A percentile compares a stretch with the other conserved stretches of the same genome.
phyloP scores from a whole-genome alignment of 2,888 invertebrate species.

The Erannis defoliaria region DNA sequence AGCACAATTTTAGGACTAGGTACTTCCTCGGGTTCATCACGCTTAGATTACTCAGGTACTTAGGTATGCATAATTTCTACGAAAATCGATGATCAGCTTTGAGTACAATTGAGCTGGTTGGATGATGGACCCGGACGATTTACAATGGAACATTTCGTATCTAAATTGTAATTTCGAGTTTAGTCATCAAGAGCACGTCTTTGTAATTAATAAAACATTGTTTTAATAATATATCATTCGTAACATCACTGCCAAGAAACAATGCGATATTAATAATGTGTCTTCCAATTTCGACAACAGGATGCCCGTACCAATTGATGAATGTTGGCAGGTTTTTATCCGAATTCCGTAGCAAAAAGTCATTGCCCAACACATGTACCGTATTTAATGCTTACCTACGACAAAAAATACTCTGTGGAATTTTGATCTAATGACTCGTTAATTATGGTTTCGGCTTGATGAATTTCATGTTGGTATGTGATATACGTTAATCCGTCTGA shows the following conservation, averaged over 20 bases:
- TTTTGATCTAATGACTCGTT: constrained; percentile 80
- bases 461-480: constrained; percentile 70
- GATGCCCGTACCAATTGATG: constrained; percentile 65
- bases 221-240: no score
- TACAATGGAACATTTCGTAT: no score
- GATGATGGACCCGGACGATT: no score
- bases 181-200: no score
- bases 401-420: constrained; percentile 77
- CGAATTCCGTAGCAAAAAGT: constrained; percentile 81
- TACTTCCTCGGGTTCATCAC: no score
- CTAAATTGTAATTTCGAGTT: no score
- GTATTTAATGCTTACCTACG: constrained; percentile 66
- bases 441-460: constrained; percentile 73
- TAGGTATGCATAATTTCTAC: no score
- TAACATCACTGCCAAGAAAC: constrained; percentile 38
- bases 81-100: no score
- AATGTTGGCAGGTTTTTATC: constrained; percentile 72
- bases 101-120: no score
- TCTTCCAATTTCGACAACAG: constrained; percentile 67
- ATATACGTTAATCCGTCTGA: constrained; percentile 56
- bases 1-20: no score
- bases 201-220: no score
- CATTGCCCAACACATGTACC: constrained; percentile 69
- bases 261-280: constrained; percentile 60
- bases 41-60: no score